phyloP scores from a whole-genome alignment of 2,888 invertebrate species.

The Ichneumoninae sp. region DNA sequence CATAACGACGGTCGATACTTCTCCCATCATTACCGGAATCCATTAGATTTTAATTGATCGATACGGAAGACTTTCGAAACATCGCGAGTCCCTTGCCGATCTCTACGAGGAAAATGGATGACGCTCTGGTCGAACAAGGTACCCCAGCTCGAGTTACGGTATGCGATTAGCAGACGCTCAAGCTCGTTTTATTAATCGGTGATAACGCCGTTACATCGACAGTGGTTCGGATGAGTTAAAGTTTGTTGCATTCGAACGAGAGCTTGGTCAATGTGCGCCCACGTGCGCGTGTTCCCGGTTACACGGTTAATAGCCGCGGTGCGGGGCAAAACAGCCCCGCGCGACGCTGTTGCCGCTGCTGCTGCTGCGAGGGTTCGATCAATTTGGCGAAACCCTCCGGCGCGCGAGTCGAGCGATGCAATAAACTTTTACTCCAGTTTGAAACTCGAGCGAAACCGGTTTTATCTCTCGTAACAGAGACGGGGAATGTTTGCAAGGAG shows the following conservation, averaged over 20 bases:
- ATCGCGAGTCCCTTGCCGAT: not conserved
- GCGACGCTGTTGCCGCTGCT: not conserved
- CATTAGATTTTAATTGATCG: constrained; percentile 8
- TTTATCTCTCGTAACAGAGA: constrained; percentile 76
- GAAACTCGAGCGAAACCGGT: constrained; percentile 77
- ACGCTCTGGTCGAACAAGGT: constrained; percentile 7
- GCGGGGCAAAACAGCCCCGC: not conserved
- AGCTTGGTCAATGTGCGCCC: constrained; percentile 20
- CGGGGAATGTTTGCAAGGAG: not conserved
- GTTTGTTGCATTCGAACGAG: constrained; percentile 11
- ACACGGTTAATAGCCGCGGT: not conserved
- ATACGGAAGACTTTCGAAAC: not conserved
- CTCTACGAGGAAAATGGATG: not conserved
- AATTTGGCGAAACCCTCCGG: constrained; percentile 71
- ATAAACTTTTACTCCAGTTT: constrained; percentile 82
- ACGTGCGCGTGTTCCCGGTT: not conserved
- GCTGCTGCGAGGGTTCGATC: constrained; percentile 17
- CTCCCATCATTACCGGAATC: not conserved
- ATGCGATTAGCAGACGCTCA: constrained; percentile 22
- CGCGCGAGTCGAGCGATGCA: constrained; percentile 61
- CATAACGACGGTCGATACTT: not conserved
- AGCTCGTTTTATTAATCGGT: constrained; percentile 42
- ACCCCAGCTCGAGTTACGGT: not conserved
- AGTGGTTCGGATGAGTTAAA: not conserved
- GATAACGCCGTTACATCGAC: not conserved